These are phyloP conservation scores for Fulica atra DNA, from an alignment of 2,113 vertebrate species.

Conservation along the genomic window DNA sequence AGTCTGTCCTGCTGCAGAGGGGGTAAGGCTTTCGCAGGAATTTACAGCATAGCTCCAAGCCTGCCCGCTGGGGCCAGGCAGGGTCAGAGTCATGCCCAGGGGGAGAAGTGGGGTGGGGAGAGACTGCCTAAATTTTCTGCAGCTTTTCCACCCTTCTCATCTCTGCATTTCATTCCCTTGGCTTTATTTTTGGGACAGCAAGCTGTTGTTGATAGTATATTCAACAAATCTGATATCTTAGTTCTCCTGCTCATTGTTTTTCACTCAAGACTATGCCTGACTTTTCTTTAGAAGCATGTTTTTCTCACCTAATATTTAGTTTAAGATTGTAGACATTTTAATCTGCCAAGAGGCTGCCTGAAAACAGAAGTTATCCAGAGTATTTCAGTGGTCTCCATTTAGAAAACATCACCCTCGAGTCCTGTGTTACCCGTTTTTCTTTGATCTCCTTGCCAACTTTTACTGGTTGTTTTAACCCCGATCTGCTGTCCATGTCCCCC, in stretches of 20 bases:
- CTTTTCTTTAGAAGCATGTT: constrained; percentile 52
- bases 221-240: background rate
- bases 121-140: background rate
- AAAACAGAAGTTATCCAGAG: constrained; percentile 20
- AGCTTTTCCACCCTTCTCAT: constrained; percentile 52
- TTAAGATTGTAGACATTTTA: constrained; percentile 29
- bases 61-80: background rate
- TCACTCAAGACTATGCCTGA: constrained; percentile 13
- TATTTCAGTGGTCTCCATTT: background rate
- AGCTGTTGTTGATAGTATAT: constrained; percentile 24
- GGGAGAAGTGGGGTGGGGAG: background rate
- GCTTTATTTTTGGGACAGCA: constrained; percentile 42
- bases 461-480: background rate
- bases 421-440: background rate
- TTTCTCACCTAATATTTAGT: constrained; percentile 61
- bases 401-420: constrained; percentile 8
- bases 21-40: background rate
- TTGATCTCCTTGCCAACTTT: background rate
- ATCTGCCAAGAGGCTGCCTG: constrained; percentile 42
- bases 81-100: background rate
- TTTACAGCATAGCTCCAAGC: background rate
- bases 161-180: constrained; percentile 40
- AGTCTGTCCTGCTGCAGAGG: background rate
- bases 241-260: constrained; percentile 33
- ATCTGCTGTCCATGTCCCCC: background rate